Evolutionary conservation across 2,113 vertebrate genomes (phyloP), one percentile per base, ranked within the genome.

Genomic region (Mustela lutreola): DNA sequence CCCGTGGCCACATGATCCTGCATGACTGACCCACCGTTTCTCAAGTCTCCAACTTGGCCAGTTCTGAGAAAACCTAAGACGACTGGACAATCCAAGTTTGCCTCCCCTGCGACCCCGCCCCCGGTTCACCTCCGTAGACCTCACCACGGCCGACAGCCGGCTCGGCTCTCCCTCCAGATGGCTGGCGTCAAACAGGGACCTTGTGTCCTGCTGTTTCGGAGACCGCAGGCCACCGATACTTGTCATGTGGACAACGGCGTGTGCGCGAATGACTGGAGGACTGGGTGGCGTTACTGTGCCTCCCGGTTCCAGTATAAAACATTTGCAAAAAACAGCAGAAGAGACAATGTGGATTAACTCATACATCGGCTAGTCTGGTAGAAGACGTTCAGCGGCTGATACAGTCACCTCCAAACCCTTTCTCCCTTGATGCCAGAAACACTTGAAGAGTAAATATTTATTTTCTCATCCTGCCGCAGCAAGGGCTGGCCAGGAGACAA

Each of bases 71-170:
- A 15, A 10, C 56, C 24, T 3, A 65, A 36, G 7, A 1, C 2
- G 15, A 24, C 33, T 45, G n/a, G 9, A 22, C 1, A 2, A 50
- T 28, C 19, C 7, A 9, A 15, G 12, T 26, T 11, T 26, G 42
- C 36, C 58, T 7, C 16, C 12, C 39, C 39, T 14, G 24, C 50
- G 62, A 1, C 33, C 11, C 0, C 31, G 14, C 0, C 4, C 50
- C 50, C 1, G 1, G 1, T 1, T 39, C 75, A 42, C 26, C 7
- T 31, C 60, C 2, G 4, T 0, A 5, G 36, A 45, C 1, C 14
- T 21, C 7, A 3, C 39, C 12, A 24, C 36, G 21, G 28, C 16
- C 21, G 15, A 39, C 9, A 16, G 36, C 45, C 4, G 18, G 24
- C 28, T 24, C 24, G 4, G 7, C 21, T 33, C 31, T 85, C 50